Evolutionary conservation across 2,888 invertebrate genomes (phyloP).

Genomic region (Megalurothrips usitatus): DNA sequence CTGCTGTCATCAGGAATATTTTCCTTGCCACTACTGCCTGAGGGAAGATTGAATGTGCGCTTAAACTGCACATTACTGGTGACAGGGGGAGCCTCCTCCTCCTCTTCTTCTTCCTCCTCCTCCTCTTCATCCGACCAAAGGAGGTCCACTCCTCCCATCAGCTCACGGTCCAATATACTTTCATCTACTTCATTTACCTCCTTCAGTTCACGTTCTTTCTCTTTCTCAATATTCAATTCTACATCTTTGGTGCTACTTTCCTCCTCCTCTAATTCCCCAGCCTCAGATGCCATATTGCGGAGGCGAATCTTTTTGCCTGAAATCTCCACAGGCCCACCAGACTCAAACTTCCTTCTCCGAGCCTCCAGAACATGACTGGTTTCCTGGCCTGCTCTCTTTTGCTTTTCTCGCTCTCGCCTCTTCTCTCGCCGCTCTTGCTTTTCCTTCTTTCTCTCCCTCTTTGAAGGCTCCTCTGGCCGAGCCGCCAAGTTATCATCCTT

Average conservation of each 20-base stretch:
- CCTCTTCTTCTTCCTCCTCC: not conserved
- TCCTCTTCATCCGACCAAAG: constrained; percentile 8
- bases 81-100: not conserved
- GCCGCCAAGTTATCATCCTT: not conserved
- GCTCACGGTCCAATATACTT: not conserved
- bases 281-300: not conserved
- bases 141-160: constrained; percentile 17
- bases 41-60: not conserved
- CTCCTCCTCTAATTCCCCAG: not conserved
- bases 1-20: constrained; percentile 9
- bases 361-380: not conserved
- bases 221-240: not conserved
- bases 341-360: not conserved
- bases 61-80: not conserved
- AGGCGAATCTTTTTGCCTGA: constrained; percentile 5
- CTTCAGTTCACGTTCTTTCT: not conserved
- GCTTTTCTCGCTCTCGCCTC: not conserved
- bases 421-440: not conserved
- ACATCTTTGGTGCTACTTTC: not conserved
- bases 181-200: not conserved
- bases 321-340: not conserved
- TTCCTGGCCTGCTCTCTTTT: not conserved
- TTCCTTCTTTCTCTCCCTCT: not conserved
- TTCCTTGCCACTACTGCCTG: not conserved
- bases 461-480: not conserved